phyloP scores from a whole-genome alignment of 2,113 vertebrate species.

The Morone saxatilis region DNA sequence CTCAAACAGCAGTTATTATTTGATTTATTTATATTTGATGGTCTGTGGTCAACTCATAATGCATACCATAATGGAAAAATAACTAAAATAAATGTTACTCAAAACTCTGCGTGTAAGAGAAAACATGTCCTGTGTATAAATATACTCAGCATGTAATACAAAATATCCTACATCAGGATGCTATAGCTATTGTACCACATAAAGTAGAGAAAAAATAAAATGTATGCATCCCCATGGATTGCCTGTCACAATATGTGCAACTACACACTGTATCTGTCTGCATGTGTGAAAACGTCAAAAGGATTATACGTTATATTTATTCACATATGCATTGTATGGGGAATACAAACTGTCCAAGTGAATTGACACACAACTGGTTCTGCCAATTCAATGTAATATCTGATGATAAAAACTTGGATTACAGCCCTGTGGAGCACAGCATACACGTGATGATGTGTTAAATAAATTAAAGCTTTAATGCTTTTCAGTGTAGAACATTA shows the following conservation, averaged over 20 bases:
- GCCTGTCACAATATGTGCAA: neutral
- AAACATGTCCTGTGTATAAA: neutral
- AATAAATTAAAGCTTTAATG: constrained; percentile 30
- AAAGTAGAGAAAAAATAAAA: neutral
- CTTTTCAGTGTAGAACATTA: constrained; percentile 22
- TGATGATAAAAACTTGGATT: constrained; percentile 12
- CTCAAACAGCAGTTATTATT: neutral
- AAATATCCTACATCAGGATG: neutral
- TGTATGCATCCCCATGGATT: constrained; percentile 14
- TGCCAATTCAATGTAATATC: constrained; percentile 11
- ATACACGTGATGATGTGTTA: neutral
- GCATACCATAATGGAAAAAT: neutral
- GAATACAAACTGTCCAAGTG: neutral
- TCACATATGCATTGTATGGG: neutral
- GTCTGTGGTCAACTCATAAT: neutral
- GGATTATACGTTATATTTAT: neutral
- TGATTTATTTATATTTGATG: neutral
- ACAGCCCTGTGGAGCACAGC: neutral
- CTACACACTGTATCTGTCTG: neutral
- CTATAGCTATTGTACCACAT: neutral
- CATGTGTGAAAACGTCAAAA: neutral
- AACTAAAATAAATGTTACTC: neutral
- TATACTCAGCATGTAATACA: neutral
- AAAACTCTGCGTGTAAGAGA: neutral
- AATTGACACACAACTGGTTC: neutral